phyloP scores from a whole-genome alignment of 2,888 invertebrate genomes.

The Seira ritae region DNA sequence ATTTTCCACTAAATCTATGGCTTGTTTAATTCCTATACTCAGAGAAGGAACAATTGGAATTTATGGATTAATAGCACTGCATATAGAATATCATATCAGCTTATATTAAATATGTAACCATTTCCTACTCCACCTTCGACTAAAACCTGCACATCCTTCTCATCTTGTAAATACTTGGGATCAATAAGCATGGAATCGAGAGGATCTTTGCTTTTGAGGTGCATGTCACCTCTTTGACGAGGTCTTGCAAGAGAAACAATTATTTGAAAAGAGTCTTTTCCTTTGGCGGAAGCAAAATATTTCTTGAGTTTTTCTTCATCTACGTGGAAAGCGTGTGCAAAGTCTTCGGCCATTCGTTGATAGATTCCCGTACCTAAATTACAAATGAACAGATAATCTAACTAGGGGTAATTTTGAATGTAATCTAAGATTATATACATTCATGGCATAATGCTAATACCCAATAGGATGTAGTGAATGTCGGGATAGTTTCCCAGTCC shows the following conservation, averaged over 20 bases:
- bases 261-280: slow-evolving; percentile 69
- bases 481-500: slow-evolving; percentile 70
- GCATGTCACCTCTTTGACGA: slow-evolving; percentile 60
- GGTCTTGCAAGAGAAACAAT: slow-evolving; percentile 68
- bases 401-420: too few species aligned
- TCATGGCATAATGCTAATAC: too few species aligned
- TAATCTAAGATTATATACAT: too few species aligned
- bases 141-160: slow-evolving; percentile 61
- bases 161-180: slow-evolving; percentile 70
- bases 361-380: slow-evolving; percentile 59
- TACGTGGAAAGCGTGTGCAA: slow-evolving; percentile 66
- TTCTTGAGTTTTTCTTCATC: slow-evolving; percentile 49
- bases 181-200: slow-evolving; percentile 60
- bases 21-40: slow-evolving; percentile 52
- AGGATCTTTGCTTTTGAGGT: slow-evolving; percentile 41
- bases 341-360: slow-evolving; percentile 57
- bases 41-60: neutral
- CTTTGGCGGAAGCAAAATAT: slow-evolving; percentile 64
- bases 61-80: too few species aligned
- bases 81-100: too few species aligned
- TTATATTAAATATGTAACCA: neutral
- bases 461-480: slow-evolving; percentile 42
- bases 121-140: slow-evolving; percentile 67
- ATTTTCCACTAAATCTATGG: slow-evolving; percentile 61
- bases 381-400: too few species aligned